Evolutionary conservation across 37 sponge, comb jelly and placozoan genomes (phyloP).

Genomic region (Theonella swinhoei): DNA sequence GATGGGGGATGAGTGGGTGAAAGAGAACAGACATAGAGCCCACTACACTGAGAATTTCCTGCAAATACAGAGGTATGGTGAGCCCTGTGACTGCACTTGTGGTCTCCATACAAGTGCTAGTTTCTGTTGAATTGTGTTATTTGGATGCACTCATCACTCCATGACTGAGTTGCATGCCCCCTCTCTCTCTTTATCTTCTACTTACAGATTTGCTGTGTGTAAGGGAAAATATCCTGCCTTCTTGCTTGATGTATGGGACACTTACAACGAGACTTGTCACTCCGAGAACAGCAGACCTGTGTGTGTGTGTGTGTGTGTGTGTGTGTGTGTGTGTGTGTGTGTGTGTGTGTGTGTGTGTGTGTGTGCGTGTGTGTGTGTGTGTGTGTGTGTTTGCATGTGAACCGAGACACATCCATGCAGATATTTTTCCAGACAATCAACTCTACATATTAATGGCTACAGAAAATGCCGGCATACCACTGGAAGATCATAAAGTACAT

Average conservation of each 20-base stretch:
- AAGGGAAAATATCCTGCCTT: constrained; percentile 26
- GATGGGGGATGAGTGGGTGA: background rate
- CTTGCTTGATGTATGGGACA: constrained; percentile 47
- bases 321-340: background rate
- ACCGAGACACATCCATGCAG: constrained; percentile 1
- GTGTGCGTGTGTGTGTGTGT: background rate
- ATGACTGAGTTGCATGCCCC: too few relatives aligned
- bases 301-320: background rate
- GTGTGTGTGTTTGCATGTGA: background rate
- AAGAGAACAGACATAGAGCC: background rate
- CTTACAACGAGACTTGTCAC: constrained; percentile 8
- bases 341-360: background rate
- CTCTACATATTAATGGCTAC: constrained; percentile 36
- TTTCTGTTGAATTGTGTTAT: too few relatives aligned
- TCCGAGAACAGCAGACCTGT: constrained; percentile 57
- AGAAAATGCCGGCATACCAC: constrained; percentile 38
- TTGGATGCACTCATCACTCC: too few relatives aligned
- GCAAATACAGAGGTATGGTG: background rate
- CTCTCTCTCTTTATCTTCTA: background rate
- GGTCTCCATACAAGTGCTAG: too few relatives aligned
- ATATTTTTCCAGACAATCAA: constrained; percentile 32
- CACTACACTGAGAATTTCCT: constrained; percentile 3
- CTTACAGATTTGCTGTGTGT: constrained; percentile 26
- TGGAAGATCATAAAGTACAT: constrained; percentile 27
- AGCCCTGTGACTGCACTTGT: background rate